These are phyloP conservation scores for Latrodectus geometricus DNA, from an alignment of 1,140 invertebrate species.

Conservation along the genomic window DNA sequence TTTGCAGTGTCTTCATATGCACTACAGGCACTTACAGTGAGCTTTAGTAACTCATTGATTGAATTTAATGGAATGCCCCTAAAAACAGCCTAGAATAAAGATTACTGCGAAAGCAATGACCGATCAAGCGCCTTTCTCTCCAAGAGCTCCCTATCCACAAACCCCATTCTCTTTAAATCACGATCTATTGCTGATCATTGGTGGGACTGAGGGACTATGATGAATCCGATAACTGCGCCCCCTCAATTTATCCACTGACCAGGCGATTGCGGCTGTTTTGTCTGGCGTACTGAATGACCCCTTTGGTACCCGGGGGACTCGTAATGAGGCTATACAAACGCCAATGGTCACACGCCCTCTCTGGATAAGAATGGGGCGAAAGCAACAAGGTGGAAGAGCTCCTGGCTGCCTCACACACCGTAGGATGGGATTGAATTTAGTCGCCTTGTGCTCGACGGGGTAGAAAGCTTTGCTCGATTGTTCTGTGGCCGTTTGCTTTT, in stretches of 20 bases:
- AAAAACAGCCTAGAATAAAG: neutral
- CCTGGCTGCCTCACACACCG: slow-evolving; percentile 19
- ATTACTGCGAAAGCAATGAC: neutral
- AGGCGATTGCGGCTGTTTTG: slow-evolving; percentile 33
- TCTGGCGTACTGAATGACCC: slow-evolving; percentile 32
- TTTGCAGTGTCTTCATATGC: too few relatives aligned
- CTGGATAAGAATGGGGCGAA: neutral
- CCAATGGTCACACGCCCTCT: slow-evolving; percentile 28
- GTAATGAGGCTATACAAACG: slow-evolving; percentile 40
- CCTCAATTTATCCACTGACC: slow-evolving; percentile 50
- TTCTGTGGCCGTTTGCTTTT: too few relatives aligned
- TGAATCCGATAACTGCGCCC: slow-evolving; percentile 59
- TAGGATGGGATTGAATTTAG: slow-evolving; percentile 37
- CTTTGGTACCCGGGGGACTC: slow-evolving; percentile 36
- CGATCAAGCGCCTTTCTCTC: neutral
- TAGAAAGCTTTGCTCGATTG: neutral
- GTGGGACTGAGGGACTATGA: slow-evolving; percentile 17
- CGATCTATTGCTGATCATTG: slow-evolving; percentile 51
- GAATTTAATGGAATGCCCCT: neutral
- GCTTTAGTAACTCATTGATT: neutral
- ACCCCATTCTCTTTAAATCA: slow-evolving; percentile 39
- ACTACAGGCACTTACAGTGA: too few relatives aligned
- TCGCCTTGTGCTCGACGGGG: neutral
- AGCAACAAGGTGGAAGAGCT: slow-evolving; percentile 6
- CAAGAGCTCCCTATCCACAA: neutral